phyloP scores from a whole-genome alignment of 2,113 vertebrate species.

The Struthidea cinerea region DNA sequence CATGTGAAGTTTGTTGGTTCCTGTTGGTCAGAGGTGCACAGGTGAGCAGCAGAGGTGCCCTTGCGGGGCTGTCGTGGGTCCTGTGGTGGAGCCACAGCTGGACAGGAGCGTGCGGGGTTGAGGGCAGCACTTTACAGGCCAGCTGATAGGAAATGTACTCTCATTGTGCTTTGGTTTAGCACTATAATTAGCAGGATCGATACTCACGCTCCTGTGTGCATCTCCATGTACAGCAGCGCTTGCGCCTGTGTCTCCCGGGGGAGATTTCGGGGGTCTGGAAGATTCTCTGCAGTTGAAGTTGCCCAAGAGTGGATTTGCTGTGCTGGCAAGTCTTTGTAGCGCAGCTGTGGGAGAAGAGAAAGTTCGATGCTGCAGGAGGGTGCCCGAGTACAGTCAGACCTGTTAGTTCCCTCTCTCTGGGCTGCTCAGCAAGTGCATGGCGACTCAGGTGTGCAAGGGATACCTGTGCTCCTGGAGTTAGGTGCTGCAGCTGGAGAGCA shows the following conservation, averaged over 20 bases:
- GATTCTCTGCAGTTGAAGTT: background rate
- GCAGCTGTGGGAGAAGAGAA: background rate
- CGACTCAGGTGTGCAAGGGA: accelerated
- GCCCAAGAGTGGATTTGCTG: background rate
- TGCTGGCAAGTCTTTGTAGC: background rate
- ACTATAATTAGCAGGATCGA: conserved; percentile 27
- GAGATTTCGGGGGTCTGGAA: background rate
- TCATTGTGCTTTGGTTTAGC: background rate
- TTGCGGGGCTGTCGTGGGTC: background rate
- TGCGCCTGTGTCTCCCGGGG: background rate
- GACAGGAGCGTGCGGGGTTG: background rate
- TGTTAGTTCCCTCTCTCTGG: too few relatives aligned
- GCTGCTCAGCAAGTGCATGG: accelerated
- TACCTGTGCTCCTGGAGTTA: background rate
- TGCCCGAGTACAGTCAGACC: too few relatives aligned
- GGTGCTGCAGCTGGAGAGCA: accelerated
- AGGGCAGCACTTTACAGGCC: background rate
- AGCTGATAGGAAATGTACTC: conserved; percentile 17
- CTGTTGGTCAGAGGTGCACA: background rate
- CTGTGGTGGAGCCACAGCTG: accelerated
- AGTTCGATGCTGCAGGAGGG: accelerated
- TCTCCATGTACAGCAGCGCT: background rate
- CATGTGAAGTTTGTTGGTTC: accelerated
- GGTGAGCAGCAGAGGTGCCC: background rate
- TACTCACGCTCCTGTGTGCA: background rate